These are phyloP conservation scores for Hypomecis atomaria DNA, from an alignment of 2,888 invertebrate species.

Conservation along the genomic window DNA sequence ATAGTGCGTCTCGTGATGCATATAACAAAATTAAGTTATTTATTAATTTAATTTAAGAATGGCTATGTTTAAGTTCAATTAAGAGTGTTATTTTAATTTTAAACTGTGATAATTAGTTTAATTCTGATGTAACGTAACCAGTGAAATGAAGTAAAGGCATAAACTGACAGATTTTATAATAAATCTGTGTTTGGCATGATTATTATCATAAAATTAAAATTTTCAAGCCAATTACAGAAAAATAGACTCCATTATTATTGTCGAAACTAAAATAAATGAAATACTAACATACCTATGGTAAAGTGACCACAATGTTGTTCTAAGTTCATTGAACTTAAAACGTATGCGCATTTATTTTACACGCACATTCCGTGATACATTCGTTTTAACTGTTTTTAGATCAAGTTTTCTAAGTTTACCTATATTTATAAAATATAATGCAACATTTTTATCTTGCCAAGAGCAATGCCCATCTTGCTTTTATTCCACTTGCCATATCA, in stretches of 20 bases:
- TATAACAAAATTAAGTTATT: constrained; percentile 76
- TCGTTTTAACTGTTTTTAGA: not conserved
- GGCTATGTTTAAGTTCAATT: constrained; percentile 77
- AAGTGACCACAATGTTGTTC: not conserved
- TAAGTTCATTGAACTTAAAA: constrained; percentile 9
- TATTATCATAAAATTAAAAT: not conserved
- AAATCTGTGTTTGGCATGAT: not conserved
- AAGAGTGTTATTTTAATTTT: constrained; percentile 76
- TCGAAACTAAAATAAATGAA: not conserved
- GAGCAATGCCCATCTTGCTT: not conserved
- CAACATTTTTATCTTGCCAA: constrained; percentile 21
- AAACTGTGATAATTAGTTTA: constrained; percentile 83
- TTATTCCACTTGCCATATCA: constrained; percentile 15
- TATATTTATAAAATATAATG: constrained; percentile 1
- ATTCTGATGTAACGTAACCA: constrained; percentile 59
- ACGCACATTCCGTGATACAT: constrained; percentile 22
- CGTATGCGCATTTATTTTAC: constrained; percentile 23
- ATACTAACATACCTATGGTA: too few species aligned
- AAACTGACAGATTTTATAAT: constrained; percentile 47
- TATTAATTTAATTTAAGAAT: constrained; percentile 78
- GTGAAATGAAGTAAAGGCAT: constrained; percentile 45
- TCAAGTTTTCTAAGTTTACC: not conserved
- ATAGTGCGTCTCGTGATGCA: constrained; percentile 61
- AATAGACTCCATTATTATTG: not conserved
- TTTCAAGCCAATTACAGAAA: not conserved